Evolutionary conservation across 2,113 vertebrate genomes (phyloP), one percentile per base, ranked within the genome.

Genomic region (Neolamprologus cancellatus): DNA sequence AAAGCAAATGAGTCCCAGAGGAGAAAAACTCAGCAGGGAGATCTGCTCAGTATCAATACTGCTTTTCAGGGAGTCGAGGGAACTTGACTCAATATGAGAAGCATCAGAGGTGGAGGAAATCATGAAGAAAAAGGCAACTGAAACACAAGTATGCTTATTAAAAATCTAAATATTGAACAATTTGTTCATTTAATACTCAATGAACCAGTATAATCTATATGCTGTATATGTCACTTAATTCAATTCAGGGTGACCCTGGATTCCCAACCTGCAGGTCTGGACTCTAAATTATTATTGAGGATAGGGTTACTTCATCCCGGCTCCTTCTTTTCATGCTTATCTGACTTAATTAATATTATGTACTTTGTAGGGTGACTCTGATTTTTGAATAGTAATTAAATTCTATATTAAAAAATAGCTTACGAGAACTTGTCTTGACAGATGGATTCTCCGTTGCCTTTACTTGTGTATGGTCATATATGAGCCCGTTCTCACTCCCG

Each of bases 61-160:
- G 30, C 64, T 41, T 71, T 57, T 55, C 81, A 46, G n/a, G 44
- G 25, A 66, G 25, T 82, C 54, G 12, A 8, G 13, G 53, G 28
- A 59, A 41, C 25, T 61, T 69, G 25, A 78, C 76, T 2, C 44
- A 0, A 57, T 4, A 7, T 17, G 28, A 39, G 41, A 25, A 12
- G 17, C 41, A 4, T 23, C 18, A 25, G 23, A 0, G 32, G 59
- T 0, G 30, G 0, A 3, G 39, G 39, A 64, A 76, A 41, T 44
- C n/a, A 4, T 13, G 20, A 18, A 34, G 44, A 17, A 50, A n/a
- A 32, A 57, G 53, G 23, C 52, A 50, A 20, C 44, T 10, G 44
- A 20, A 34, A 57, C 32, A 32, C 15, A 57, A 30, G 69, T 76
- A 30, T 48, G 15, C 0, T 28, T 48, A 8, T 18, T n/a, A 12